These are phyloP conservation scores for Campoplex nolae DNA, from an alignment of 2,888 invertebrate species.

Conservation along the genomic window DNA sequence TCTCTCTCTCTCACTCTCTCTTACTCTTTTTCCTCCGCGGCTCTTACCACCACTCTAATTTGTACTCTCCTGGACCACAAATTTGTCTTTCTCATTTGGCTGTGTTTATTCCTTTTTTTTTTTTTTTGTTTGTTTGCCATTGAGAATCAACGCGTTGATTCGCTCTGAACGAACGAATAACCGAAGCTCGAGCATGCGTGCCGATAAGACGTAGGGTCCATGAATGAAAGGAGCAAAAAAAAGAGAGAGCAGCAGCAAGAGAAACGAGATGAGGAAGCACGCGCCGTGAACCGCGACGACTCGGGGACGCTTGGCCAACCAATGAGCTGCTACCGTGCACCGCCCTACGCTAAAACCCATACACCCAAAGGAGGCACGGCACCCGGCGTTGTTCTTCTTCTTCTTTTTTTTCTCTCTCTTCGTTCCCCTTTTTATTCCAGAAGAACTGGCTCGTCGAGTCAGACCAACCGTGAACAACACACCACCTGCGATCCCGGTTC, in stretches of 20 bases:
- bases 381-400: slow-evolving; percentile 80
- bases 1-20: slow-evolving; percentile 20
- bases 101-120: neutral
- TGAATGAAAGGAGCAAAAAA: slow-evolving; percentile 62
- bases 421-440: slow-evolving; percentile 53
- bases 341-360: slow-evolving; percentile 82
- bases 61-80: slow-evolving; percentile 46
- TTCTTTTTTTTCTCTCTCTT: neutral
- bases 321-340: slow-evolving; percentile 83
- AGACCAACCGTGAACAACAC: slow-evolving; percentile 67
- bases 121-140: slow-evolving; percentile 10
- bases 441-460: slow-evolving; percentile 67
- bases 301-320: slow-evolving; percentile 81
- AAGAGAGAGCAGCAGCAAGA: neutral
- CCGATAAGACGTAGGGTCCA: slow-evolving; percentile 56
- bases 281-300: slow-evolving; percentile 70
- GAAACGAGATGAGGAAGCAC: slow-evolving; percentile 52
- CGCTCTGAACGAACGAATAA: slow-evolving; percentile 40
- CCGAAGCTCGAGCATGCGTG: slow-evolving; percentile 51
- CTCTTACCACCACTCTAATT: slow-evolving; percentile 51
- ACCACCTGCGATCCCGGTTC: slow-evolving; percentile 65
- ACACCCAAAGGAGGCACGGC: slow-evolving; percentile 72
- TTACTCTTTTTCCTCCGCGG: slow-evolving; percentile 24
- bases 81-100: slow-evolving; percentile 56
- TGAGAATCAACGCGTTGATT: slow-evolving; percentile 40